phyloP scores from a whole-genome alignment of 2,113 vertebrate genomes.

The Bufo bufo region DNA sequence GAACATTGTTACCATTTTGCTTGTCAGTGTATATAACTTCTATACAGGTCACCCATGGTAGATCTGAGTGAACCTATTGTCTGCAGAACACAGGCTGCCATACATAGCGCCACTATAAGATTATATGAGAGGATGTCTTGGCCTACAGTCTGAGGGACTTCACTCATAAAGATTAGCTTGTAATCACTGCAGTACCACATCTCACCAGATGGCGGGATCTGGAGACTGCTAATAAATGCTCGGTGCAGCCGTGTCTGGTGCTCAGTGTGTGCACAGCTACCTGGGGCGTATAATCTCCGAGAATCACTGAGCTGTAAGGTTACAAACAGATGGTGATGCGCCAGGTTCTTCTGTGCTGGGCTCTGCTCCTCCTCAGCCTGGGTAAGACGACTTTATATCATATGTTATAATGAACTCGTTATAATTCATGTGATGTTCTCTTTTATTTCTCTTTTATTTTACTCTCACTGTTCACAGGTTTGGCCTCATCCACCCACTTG shows the following conservation, averaged over 20 bases:
- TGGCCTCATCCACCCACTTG: background rate
- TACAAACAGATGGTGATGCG: background rate
- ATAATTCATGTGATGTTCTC: background rate
- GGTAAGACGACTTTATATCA: background rate
- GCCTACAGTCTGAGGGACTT: no score
- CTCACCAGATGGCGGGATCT: no score
- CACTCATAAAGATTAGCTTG: no score
- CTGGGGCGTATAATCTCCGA: background rate
- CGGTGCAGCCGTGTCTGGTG: background rate
- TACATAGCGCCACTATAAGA: no score
- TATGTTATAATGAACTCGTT: background rate
- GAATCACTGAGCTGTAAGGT: background rate
- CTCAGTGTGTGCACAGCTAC: constrained; percentile 2
- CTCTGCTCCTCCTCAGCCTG: background rate
- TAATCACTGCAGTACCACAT: no score
- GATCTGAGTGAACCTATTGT: no score
- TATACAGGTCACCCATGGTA: no score
- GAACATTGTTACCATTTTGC: no score
- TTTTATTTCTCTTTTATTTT: background rate
- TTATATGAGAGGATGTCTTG: no score
- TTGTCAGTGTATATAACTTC: no score
- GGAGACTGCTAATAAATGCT: background rate
- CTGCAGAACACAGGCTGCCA: no score
- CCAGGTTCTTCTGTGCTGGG: background rate
- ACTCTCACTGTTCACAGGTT: background rate